Evolutionary conservation across 2,113 vertebrate species (phyloP), one percentile per base, ranked within the genome.

Genomic region (Megaptera novaeangliae): DNA sequence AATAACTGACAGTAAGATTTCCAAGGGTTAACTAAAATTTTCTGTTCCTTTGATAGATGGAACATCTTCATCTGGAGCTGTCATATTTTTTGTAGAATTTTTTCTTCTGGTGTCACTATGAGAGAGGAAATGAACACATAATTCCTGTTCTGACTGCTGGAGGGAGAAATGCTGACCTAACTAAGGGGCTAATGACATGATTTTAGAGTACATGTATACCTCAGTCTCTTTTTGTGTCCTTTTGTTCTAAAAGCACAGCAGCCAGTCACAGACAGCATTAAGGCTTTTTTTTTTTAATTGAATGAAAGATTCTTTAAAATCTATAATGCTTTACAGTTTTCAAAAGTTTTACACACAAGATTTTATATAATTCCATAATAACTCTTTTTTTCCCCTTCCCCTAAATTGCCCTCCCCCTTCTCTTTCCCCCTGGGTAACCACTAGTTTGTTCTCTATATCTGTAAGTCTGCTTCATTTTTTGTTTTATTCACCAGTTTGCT

Each of bases 1-100:
- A 88, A 66, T 82, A 71, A 82, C 39, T 96, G 95, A 93, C 44
- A 96, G 71, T 66, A 74, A 93, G 86, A 88, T 96, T 78, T 96
- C 55, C 20, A 96, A 89, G 92, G 86, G 82, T 96, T 96, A 95
- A 94, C 66, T 91, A 82, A 90, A 96, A 93, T 94, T 17, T 88
- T 95, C 72, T 91, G 34, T 88, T 97, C 21, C 39, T 74, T 88
- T 91, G 85, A 95, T 87, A 95, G 95, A 97, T 77, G 44, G 82
- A 92, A 95, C 88, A 66, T 63, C 46, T 81, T 83, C 94, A 96
- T 96, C 95, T 97, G 92, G 89, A 94, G 55, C 39, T 93, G 68
- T 92, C 78, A 72, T 89, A 86, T 96, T 97, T 97, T 92, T 31
- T 71, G 83, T 78, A 95, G 93, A 85, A 59, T 36, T 91, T 49